Base-by-base conservation (phyloP, 23 tunicate genomes). In the Trididemnum nubilum region DNA sequence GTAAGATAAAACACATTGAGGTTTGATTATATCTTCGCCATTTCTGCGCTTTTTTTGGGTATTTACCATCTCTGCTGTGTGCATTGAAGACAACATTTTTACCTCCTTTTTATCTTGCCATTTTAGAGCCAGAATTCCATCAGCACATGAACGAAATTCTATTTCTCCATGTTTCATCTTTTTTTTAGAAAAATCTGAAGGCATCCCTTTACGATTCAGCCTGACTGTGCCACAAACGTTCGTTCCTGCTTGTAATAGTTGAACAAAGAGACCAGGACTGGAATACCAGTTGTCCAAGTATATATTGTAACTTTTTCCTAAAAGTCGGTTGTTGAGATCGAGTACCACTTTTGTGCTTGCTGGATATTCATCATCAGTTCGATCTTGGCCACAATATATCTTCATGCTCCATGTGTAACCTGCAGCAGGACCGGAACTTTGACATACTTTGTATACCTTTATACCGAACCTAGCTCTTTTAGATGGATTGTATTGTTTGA, bases 91-190 rank as follows among this genome's bases (percentile, higher is more conserved):
- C 37, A 67, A 38, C 74, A 67, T 67, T 67, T 67, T 67, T 12
- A 67, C 38, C 7, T 67, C 74, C 38, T 67, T 67, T 67, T 67
- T 67, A 67, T 67, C 74, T 67, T 67, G 37, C 74, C 74, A 67
- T 67, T 30, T 4, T n/a, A 67, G 38, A 67, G 74, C 74, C 38
- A 67, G 7, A 30, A 67, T 4, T 67, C 74, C 74, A 30, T 67
- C 74, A 67, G 7, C 25, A 67, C 38, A 12, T 67, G 74, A 67
- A 33, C 38, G 25, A 33, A 30, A 67, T 30, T 37, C 38, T 67
- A 31, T 67, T 67, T 67, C 74, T 30, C 74, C 74, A 30, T 24
- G 37, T 33, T 67, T 33, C 38, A 67, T 3, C 38, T 67, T 67
- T 67, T 67, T 33, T 24, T 33, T 67, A 30, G 74, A 31, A 67